These are phyloP conservation scores for Pelosia muscerda DNA, from an alignment of 2,888 invertebrate species.

Conservation along the genomic window DNA sequence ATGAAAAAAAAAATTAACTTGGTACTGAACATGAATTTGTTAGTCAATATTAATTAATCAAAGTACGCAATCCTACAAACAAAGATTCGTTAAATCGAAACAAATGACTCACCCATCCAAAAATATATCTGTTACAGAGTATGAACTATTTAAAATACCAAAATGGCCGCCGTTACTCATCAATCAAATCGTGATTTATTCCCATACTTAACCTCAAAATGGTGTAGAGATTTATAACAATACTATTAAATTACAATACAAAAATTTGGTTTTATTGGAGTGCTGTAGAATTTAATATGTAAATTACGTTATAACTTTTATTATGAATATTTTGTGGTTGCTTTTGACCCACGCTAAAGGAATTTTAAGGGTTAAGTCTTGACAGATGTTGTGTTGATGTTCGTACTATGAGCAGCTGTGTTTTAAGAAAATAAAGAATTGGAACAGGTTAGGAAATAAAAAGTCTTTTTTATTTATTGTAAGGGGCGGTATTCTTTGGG, in stretches of 20 bases:
- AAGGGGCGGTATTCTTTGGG: neutral
- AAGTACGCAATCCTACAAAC: neutral
- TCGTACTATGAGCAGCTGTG: constrained; percentile 9
- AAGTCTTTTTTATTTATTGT: neutral
- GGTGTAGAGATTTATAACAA: constrained; percentile 37
- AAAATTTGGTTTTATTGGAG: constrained; percentile 27
- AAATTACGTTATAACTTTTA: constrained; percentile 28
- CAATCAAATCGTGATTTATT: constrained; percentile 48
- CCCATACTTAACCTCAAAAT: constrained; percentile 35
- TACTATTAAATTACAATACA: constrained; percentile 33
- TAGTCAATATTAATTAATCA: neutral
- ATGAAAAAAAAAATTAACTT: too few relatives aligned
- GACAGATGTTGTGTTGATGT: constrained; percentile 22
- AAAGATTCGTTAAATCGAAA: constrained; percentile 11
- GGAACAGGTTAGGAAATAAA: constrained; percentile 8
- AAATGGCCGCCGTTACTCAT: constrained; percentile 29
- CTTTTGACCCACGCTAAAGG: constrained; percentile 12
- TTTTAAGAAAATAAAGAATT: constrained; percentile 8
- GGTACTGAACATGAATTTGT: neutral
- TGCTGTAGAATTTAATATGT: constrained; percentile 26
- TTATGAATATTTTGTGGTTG: constrained; percentile 22
- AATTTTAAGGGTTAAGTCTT: constrained; percentile 18
- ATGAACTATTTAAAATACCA: constrained; percentile 28
- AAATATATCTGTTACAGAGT: neutral
- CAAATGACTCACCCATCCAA: constrained; percentile 7